A percentile compares a stretch with the other conserved stretches of the same genome.
Conservation (phyloP, 2,113 vertebrate species). For the Sclerurus mexicanus region DNA sequence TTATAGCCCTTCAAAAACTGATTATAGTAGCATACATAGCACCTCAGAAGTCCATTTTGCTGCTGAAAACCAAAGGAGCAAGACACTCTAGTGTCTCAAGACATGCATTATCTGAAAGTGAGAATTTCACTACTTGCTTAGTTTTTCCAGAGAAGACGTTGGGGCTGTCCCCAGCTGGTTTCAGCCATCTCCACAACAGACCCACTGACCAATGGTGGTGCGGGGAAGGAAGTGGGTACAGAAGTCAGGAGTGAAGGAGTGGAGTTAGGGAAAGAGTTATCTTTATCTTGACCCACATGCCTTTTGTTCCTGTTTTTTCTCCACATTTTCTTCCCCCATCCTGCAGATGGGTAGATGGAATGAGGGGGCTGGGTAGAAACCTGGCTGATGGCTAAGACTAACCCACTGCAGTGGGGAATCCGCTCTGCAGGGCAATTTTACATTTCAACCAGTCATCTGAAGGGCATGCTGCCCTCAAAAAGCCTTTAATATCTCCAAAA, state of each 20-base stretch:
- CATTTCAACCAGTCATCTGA: not conserved
- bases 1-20: not conserved
- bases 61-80: not conserved
- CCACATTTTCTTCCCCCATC: not conserved
- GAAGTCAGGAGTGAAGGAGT: not conserved
- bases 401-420: not conserved
- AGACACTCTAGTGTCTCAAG: not conserved
- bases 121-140: not conserved
- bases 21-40: not conserved
- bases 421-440: not conserved
- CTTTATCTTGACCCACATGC: fast-evolving
- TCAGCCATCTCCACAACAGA: not conserved
- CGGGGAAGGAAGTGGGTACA: fast-evolving
- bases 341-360: not conserved
- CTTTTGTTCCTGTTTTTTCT: not conserved
- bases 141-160: not conserved
- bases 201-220: not conserved
- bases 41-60: not conserved
- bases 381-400: not conserved
- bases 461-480: not conserved
- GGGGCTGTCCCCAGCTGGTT: not conserved
- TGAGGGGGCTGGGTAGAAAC: not conserved
- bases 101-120: not conserved
- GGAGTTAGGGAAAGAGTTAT: not conserved
- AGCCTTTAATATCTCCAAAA: not conserved